Conservation (phyloP, 2,888 invertebrate genomes). For the Spatulosminthurus flaviceps region DNA sequence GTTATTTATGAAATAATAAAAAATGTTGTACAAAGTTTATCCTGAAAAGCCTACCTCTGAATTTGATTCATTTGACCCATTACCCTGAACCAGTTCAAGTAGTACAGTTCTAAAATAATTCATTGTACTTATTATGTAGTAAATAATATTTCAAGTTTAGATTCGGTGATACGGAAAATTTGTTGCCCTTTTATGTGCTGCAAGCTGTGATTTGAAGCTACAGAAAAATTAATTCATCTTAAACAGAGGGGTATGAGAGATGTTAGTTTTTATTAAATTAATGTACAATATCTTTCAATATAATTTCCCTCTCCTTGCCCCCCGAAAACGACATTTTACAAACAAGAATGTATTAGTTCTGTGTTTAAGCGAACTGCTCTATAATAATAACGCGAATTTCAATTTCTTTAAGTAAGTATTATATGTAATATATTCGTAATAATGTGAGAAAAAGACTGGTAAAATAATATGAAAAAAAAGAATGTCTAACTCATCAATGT, state of each 20-base stretch:
- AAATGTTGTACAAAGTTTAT: conserved; percentile 14
- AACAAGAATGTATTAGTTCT: conserved; percentile 20
- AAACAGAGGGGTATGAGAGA: not conserved
- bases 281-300: conserved; percentile 30
- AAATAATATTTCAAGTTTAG: no score
- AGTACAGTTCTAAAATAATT: no score
- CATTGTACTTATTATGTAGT: no score
- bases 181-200: no score
- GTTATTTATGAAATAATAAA: conserved; percentile 19
- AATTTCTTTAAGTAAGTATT: conserved; percentile 22
- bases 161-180: no score
- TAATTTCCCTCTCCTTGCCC: conserved; percentile 28
- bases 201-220: no score
- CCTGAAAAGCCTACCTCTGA: not conserved
- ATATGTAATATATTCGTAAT: conserved; percentile 5
- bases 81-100: no score
- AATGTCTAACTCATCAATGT: conserved; percentile 18
- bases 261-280: conserved; percentile 25
- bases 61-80: not conserved
- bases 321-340: conserved; percentile 23
- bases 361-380: conserved; percentile 16
- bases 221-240: not conserved
- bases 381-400: conserved; percentile 1
- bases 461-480: conserved; percentile 24
- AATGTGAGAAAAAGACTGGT: conserved; percentile 28